phyloP scores from a whole-genome alignment of 2,888 invertebrate genomes.

The Podabrus alpinus region DNA sequence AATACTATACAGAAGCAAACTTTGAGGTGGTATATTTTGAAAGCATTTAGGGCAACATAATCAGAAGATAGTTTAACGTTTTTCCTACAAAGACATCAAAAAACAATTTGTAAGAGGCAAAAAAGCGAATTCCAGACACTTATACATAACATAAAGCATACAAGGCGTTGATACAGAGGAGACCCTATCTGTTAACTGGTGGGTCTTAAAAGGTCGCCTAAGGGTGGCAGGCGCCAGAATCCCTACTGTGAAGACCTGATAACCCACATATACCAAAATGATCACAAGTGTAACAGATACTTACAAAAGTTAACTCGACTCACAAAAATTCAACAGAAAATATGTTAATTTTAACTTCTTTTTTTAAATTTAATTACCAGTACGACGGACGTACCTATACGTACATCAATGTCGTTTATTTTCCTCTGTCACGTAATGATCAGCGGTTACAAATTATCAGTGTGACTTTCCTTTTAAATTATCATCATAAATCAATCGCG shows the following conservation, averaged over 20 bases:
- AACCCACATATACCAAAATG: slow-evolving; percentile 31
- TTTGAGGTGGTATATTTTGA: not conserved
- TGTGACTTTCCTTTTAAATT: slow-evolving; percentile 11
- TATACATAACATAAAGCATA: slow-evolving; percentile 34
- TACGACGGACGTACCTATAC: not conserved
- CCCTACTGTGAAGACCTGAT: slow-evolving; percentile 28
- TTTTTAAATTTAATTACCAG: not conserved
- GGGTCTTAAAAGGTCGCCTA: slow-evolving; percentile 27
- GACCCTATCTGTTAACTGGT: slow-evolving; percentile 29
- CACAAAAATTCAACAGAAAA: not conserved
- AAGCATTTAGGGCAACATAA: not conserved
- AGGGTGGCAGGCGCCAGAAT: slow-evolving; percentile 26
- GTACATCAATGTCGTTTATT: not conserved
- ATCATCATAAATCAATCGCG: slow-evolving; percentile 15
- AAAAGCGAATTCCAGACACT: slow-evolving; percentile 31
- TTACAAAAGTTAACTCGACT: slow-evolving; percentile 11
- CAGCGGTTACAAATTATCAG: slow-evolving; percentile 6
- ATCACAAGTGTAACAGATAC: slow-evolving; percentile 29
- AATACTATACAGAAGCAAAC: not conserved
- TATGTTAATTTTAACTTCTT: not conserved
- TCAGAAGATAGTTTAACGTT: slow-evolving; percentile 20
- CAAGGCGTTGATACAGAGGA: slow-evolving; percentile 32
- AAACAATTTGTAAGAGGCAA: slow-evolving; percentile 32
- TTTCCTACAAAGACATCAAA: slow-evolving; percentile 27
- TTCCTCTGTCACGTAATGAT: slow-evolving; percentile 9